phyloP scores from a whole-genome alignment of 2,113 vertebrate genomes.

The Sitta europaea region DNA sequence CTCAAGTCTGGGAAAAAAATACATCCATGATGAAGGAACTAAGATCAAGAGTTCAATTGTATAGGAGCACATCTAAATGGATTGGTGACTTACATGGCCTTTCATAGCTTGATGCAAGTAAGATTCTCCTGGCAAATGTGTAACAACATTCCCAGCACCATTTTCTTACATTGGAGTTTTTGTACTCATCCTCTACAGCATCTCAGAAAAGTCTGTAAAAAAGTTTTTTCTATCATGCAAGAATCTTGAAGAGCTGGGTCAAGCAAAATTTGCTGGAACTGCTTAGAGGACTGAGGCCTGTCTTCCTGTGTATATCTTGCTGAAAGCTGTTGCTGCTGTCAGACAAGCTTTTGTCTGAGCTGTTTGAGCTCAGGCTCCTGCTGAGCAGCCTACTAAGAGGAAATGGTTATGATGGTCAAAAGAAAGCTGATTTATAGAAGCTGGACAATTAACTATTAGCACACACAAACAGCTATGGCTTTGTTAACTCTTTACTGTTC shows the following conservation, averaged over 20 bases:
- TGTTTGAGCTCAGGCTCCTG: neutral
- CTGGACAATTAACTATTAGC: neutral
- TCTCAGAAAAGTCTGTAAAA: neutral
- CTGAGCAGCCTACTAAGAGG: neutral
- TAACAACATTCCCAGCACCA: neutral
- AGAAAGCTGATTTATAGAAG: neutral
- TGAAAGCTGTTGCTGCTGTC: neutral
- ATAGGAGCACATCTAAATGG: neutral
- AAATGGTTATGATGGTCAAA: neutral
- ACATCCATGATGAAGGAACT: neutral
- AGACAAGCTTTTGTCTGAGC: neutral
- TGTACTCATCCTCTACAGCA: rapidly evolving
- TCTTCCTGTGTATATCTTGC: neutral
- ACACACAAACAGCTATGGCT: neutral
- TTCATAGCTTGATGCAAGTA: neutral
- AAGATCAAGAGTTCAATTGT: neutral
- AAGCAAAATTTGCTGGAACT: neutral
- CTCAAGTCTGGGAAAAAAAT: neutral
- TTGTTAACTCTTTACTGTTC: neutral
- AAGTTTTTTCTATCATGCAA: neutral
- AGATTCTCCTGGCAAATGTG: neutral
- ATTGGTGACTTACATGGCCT: neutral
- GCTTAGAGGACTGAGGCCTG: neutral
- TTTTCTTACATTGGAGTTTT: neutral
- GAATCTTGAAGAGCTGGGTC: neutral